Conservation (phyloP, 64 coral and sea anemone genomes). For the Catalaphyllia jardinei region DNA sequence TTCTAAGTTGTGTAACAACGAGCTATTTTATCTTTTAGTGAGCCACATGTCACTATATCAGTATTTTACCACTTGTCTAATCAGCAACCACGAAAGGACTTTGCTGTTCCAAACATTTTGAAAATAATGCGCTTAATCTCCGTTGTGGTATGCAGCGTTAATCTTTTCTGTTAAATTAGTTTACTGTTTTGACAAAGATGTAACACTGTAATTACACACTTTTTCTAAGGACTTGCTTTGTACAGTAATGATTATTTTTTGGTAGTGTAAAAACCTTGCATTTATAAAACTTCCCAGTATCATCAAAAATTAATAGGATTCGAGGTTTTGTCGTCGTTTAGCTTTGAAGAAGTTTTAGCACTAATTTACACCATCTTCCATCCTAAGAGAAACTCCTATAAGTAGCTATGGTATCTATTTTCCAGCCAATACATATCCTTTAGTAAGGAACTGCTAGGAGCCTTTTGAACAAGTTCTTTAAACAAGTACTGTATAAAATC, state of each 20-base stretch:
- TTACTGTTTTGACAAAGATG: not conserved
- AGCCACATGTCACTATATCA: not conserved
- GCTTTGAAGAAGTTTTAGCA: not conserved
- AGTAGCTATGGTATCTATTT: not conserved
- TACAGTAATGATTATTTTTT: not conserved
- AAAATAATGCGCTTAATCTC: not conserved
- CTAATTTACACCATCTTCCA: not conserved
- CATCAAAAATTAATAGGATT: conserved; percentile 10
- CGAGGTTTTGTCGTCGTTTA: not conserved
- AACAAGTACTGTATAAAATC: no score
- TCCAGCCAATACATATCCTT: not conserved
- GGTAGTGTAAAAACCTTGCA: not conserved
- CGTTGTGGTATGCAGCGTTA: not conserved
- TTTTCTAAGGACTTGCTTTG: not conserved
- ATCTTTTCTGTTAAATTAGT: not conserved
- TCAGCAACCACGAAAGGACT: not conserved
- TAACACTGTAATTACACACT: not conserved
- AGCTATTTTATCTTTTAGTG: not conserved
- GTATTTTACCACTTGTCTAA: not conserved
- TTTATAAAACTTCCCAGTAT: not conserved
- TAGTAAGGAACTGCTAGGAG: no score
- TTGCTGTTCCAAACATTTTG: not conserved
- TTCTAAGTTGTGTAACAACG: no score
- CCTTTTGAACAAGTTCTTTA: no score
- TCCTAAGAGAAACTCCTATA: not conserved